These are phyloP conservation scores for Rhamphomyia laevipes DNA, from an alignment of 2,888 invertebrate species.

Conservation along the genomic window DNA sequence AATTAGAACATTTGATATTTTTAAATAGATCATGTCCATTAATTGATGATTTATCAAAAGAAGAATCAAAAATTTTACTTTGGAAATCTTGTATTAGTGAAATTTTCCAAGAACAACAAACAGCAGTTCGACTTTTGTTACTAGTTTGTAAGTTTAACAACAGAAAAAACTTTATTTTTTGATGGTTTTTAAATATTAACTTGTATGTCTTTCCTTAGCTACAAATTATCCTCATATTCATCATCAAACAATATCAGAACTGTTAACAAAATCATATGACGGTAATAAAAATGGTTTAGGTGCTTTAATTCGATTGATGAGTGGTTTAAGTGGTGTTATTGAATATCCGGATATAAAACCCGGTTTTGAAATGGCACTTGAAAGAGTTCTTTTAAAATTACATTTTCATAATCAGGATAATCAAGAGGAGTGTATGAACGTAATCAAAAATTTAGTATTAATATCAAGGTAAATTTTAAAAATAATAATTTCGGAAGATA, in stretches of 20 bases:
- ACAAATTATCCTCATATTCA: conserved; percentile 34
- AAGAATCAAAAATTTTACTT: conserved; percentile 46
- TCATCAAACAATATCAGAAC: conserved; percentile 34
- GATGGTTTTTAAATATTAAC: background rate
- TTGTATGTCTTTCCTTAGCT: conserved; percentile 18
- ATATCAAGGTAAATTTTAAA: conserved; percentile 30
- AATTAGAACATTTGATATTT: conserved; percentile 46
- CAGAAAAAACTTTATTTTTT: background rate
- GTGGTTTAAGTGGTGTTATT: conserved; percentile 30
- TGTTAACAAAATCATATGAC: conserved; percentile 28
- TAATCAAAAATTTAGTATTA: conserved; percentile 40
- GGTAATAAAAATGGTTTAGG: conserved; percentile 28
- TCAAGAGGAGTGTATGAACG: conserved; percentile 31
- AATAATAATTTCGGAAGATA: background rate
- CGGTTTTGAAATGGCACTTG: conserved; percentile 33
- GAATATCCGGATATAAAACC: conserved; percentile 32
- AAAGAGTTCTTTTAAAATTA: conserved; percentile 30
- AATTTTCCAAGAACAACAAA: conserved; percentile 45
- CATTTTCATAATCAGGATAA: conserved; percentile 29
- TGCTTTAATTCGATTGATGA: conserved; percentile 31
- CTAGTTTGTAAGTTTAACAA: conserved; percentile 39
- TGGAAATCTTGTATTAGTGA: conserved; percentile 38
- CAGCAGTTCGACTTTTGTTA: conserved; percentile 45
- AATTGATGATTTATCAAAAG: conserved; percentile 44
- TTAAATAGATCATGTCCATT: conserved; percentile 39